Percentiles rank a stretch among this genome's conserved stretches.
These are phyloP conservation scores for Hystrix brachyura DNA, from an alignment of 2,113 vertebrate genomes.

Conservation along the genomic window DNA sequence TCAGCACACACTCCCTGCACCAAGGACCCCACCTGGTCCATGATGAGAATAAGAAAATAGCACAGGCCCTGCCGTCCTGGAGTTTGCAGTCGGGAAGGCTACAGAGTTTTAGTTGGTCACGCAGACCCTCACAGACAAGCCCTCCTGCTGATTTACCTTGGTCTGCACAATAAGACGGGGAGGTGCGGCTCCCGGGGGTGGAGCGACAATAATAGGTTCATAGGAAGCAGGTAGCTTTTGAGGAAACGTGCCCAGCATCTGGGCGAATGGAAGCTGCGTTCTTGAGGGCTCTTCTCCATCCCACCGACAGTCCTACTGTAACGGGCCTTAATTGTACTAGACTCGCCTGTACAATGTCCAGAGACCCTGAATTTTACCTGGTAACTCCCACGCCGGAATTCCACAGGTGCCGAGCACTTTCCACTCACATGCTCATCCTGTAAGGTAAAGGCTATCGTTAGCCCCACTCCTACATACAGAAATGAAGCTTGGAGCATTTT, in stretches of 20 bases:
- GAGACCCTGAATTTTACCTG: neutral
- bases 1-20: rapidly evolving
- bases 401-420: neutral
- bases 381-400: neutral
- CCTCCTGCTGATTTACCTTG: neutral
- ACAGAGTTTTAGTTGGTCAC: neutral
- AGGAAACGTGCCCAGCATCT: neutral
- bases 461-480: too few relatives aligned
- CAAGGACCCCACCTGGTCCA: rapidly evolving
- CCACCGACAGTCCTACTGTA: neutral
- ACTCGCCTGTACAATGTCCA: neutral
- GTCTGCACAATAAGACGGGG: too few relatives aligned
- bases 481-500: neutral
- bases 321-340: neutral
- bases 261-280: neutral
- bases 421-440: neutral
- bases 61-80: neutral
- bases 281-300: neutral
- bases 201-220: too few relatives aligned
- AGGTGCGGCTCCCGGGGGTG: neutral
- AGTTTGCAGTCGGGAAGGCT: neutral
- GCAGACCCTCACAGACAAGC: neutral
- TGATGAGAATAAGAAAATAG: neutral
- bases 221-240: neutral
- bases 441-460: too few relatives aligned